These are phyloP conservation scores for Anastrepha obliqua DNA, from an alignment of 1,140 invertebrate species.

Conservation along the genomic window DNA sequence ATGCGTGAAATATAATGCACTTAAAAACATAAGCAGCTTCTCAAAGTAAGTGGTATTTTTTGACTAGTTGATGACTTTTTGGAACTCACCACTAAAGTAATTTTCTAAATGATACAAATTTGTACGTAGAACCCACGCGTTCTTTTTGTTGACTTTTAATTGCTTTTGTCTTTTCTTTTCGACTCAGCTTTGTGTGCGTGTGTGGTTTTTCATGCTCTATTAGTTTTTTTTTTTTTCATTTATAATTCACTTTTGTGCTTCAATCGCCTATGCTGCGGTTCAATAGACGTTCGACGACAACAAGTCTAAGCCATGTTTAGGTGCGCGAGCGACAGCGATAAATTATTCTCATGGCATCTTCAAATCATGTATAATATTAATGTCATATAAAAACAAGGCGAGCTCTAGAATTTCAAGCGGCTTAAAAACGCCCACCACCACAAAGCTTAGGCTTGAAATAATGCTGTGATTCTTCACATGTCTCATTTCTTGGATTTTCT, in stretches of 20 bases:
- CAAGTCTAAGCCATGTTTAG: conserved; percentile 25
- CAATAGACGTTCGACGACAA: conserved; percentile 6
- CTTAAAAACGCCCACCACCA: conserved; percentile 14
- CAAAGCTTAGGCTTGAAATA: background rate
- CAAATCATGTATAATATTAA: background rate
- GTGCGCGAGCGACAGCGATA: background rate
- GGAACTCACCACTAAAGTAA: background rate
- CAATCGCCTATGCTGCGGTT: background rate
- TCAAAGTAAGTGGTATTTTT: background rate
- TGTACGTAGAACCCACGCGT: background rate
- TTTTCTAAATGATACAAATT: background rate
- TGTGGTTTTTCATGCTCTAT: background rate
- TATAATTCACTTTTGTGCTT: background rate
- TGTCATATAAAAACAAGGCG: background rate
- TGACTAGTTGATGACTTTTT: background rate
- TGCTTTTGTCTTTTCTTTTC: background rate
- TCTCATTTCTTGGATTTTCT: background rate
- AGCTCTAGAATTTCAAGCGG: background rate
- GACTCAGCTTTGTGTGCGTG: too few relatives aligned
- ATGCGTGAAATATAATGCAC: background rate
- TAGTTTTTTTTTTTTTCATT: background rate
- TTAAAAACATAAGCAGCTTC: background rate
- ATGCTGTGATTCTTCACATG: background rate
- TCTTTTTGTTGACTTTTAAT: background rate
- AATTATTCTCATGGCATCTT: conserved; percentile 13